Evolutionary conservation across 2,888 invertebrate species (phyloP).

Genomic region (Eupsilia transversa): DNA sequence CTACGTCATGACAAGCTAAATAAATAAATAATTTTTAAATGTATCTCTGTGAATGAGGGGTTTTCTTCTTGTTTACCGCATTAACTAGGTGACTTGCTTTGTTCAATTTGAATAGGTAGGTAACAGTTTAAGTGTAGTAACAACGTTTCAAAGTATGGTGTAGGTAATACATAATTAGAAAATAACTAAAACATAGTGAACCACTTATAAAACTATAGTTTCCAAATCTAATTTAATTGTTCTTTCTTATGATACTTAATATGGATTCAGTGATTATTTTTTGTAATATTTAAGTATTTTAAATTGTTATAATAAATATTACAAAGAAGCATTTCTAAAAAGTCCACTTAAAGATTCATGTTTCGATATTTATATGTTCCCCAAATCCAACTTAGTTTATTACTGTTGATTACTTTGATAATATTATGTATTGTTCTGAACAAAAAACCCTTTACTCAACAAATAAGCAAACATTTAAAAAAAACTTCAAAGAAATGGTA

Average conservation of each 20-base stretch:
- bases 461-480: constrained; percentile 1
- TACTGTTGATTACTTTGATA: background rate
- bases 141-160: background rate
- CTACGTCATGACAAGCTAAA: constrained; percentile 50
- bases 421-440: background rate
- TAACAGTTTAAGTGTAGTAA: no score
- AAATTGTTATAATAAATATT: no score
- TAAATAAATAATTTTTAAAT: constrained; percentile 50
- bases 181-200: background rate
- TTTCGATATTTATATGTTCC: background rate
- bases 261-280: background rate
- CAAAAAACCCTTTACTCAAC: background rate
- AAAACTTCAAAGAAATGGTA: constrained; percentile 18
- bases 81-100: background rate
- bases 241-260: no score
- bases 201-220: no score
- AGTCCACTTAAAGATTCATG: background rate
- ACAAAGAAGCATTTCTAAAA: background rate
- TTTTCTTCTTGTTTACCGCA: background rate
- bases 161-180: background rate
- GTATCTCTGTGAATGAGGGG: constrained; percentile 1
- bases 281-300: background rate
- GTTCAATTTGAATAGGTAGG: background rate
- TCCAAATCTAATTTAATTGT: no score
- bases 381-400: no score